Evolutionary conservation across 2,888 invertebrate species (phyloP).

Genomic region (Tanypteryx hageni): DNA sequence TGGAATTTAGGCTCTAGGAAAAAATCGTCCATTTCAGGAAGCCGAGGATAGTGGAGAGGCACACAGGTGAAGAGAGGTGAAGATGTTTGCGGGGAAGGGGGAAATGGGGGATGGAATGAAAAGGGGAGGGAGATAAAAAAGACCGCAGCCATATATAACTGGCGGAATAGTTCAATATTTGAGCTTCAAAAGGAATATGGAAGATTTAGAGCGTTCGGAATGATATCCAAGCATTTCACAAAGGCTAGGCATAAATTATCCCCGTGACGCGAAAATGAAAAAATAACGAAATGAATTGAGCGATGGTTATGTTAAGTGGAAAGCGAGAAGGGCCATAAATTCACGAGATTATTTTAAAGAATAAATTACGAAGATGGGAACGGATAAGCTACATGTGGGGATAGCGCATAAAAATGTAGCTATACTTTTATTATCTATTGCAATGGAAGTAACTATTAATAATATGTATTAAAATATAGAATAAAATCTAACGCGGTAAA

Average conservation of each 20-base stretch:
- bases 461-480: too few relatives aligned
- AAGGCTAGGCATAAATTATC: background rate
- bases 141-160: background rate
- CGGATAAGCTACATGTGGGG: background rate
- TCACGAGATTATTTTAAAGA: background rate
- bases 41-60: background rate
- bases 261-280: background rate
- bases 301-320: slow-evolving; percentile 1
- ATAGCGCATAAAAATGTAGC: background rate
- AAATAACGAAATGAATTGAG: slow-evolving; percentile 5
- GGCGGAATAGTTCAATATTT: slow-evolving; percentile 27
- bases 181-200: slow-evolving; percentile 10
- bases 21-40: background rate
- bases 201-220: slow-evolving; percentile 5
- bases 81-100: background rate
- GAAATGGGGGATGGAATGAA: too few relatives aligned
- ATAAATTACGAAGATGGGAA: background rate
- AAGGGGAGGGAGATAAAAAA: background rate
- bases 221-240: slow-evolving; percentile 24
- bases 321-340: background rate
- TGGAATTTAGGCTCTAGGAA: background rate
- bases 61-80: background rate
- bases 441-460: too few relatives aligned
- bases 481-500: too few relatives aligned
- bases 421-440: too few relatives aligned